Evolutionary conservation across 1,140 invertebrate genomes (phyloP).

Genomic region (Pseudomyrmex pallidus): DNA sequence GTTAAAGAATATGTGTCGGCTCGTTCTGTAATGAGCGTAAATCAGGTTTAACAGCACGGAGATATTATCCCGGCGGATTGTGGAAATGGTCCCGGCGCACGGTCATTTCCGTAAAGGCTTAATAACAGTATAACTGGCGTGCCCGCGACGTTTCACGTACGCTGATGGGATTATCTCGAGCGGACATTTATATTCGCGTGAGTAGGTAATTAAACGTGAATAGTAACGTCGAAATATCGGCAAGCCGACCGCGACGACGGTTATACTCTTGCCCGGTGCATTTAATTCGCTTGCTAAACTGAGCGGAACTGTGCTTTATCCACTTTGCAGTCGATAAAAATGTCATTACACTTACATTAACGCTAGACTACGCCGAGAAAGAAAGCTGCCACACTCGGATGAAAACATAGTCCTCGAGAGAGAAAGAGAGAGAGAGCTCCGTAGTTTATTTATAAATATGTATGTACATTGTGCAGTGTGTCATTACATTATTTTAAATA

Average conservation of each 20-base stretch:
- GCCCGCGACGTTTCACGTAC: conserved; percentile 10
- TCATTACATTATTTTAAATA: background rate
- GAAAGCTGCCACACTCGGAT: background rate
- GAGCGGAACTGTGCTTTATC: conserved; percentile 1
- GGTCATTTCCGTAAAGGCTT: conserved; percentile 28
- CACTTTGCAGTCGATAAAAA: conserved; percentile 8
- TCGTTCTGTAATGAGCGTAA: background rate
- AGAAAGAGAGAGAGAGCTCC: too few relatives aligned
- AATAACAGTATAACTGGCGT: conserved; percentile 28
- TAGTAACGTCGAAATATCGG: conserved; percentile 23
- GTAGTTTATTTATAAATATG: too few relatives aligned
- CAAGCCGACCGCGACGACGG: background rate
- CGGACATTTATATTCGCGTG: conserved; percentile 39
- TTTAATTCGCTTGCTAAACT: conserved; percentile 25
- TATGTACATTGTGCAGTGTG: too few relatives aligned
- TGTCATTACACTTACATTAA: background rate
- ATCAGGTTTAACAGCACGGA: background rate
- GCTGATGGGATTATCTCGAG: conserved; percentile 30
- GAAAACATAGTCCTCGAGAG: background rate
- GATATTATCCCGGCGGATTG: background rate
- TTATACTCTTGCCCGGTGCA: background rate
- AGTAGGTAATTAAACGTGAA: conserved; percentile 25
- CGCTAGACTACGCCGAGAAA: background rate
- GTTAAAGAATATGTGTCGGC: background rate
- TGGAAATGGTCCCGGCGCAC: background rate